A percentile compares a stretch with the other conserved stretches of the same genome.
These are phyloP conservation scores for Mesoclemmys tuberculata DNA, from an alignment of 2,113 vertebrate genomes.

Conservation along the genomic window DNA sequence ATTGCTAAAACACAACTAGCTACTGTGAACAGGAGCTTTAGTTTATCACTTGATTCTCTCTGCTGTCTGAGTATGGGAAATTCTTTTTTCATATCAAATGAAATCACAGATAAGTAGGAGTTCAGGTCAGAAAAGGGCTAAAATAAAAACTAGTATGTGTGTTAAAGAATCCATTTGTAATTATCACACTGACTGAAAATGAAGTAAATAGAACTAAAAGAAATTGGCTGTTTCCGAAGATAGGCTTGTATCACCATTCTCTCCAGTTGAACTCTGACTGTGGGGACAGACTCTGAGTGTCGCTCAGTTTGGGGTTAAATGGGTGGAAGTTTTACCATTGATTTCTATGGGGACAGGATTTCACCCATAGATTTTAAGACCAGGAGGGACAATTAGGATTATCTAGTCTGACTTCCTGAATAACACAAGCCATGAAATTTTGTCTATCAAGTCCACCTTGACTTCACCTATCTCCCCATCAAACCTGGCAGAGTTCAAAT, in stretches of 20 bases:
- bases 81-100: not conserved
- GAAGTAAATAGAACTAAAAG: not conserved
- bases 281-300: too few relatives aligned
- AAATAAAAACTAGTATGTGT: not conserved
- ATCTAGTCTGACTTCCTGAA: too few relatives aligned
- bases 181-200: not conserved
- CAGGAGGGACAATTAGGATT: not conserved
- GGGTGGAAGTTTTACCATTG: not conserved
- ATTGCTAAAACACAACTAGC: not conserved
- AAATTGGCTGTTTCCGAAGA: too few relatives aligned
- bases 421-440: not conserved
- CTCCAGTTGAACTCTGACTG: too few relatives aligned
- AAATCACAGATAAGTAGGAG: not conserved
- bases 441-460: not conserved
- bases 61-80: not conserved
- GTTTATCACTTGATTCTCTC: not conserved
- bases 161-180: conserved; percentile 27
- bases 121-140: conserved; percentile 1
- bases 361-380: not conserved
- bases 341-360: not conserved
- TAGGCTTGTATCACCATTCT: too few relatives aligned
- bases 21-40: not conserved
- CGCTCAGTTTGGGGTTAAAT: not conserved
- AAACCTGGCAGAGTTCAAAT: not conserved
- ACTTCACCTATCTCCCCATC: not conserved